Base-by-base conservation (phyloP, 2,888 invertebrate species). In the Lepidochrysops patricia region DNA sequence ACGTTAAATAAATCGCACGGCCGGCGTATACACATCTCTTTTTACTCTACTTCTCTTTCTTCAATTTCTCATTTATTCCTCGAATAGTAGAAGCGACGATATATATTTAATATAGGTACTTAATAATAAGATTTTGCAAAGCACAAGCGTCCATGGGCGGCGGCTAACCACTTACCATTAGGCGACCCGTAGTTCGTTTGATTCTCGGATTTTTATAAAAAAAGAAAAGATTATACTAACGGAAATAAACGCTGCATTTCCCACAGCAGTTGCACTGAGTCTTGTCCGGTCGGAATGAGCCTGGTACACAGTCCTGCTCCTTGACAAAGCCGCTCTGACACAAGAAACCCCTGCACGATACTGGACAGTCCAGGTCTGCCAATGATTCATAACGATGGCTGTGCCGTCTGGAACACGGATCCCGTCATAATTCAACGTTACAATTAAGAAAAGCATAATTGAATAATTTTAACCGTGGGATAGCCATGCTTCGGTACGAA, bases 201-300 rank as follows among this genome's bases (percentile, higher is more conserved):
- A n/a, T n/a, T n/a, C n/a, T n/a, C n/a, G n/a, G n/a, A 43, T 19
- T 9, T 52, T 27, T 23, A 35, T 29, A 25, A 37, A 50, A 4
- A 26, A 15, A 29, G 43, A 52, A 34, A 57, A 27, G 13, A 37
- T 48, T 13, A 23, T 15, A 72, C 83, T 80, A 12, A 87, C 86
- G 88, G 19, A 80, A 77, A 60, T 78, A 85, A 15, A 70, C 35
- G 65, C 87, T 88, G 68, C 88, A 88, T 4, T 62, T 68, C 0
- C 88, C 88, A 6, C 88, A 88, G 64, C 88, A 88, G 70, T 88
- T 88, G 66, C 88, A 88, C 26, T 74, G 72, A 0, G 77, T 74
- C 61, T 70, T 79, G 57, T 84, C 81, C 0, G 88, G 88, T 2
- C 85, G 62, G 68, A 82, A 88, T 0, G 85, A 84, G 0, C 87